Base-by-base conservation (phyloP, 2,797 vertebrate species). In the Pipistrellus kuhlii region DNA sequence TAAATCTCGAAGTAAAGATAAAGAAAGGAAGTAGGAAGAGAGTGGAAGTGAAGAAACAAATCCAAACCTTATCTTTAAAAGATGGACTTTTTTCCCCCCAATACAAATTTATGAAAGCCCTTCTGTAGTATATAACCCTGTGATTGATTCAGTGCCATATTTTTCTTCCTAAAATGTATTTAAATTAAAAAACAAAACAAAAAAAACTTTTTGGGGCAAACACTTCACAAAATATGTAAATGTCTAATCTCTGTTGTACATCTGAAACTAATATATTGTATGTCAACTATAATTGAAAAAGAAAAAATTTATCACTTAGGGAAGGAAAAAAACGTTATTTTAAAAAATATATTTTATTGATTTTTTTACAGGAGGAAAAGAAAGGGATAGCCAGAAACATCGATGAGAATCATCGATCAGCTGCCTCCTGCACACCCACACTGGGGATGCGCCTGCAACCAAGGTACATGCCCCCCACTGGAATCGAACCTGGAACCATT, bases 91-190 rank as follows among this genome's bases (percentile, higher is more conserved):
- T 27, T 35, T 35, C 6, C 57, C 38, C 30, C 48, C 69, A 51
- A 57, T 66, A 92, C 38, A 78, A 83, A 92, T 71, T 62, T 48
- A 73, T 87, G 68, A 17, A 55, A 78, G 51, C 30, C 41, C 44
- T 48, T 32, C 38, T 64, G 32, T 32, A 32, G 80, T 41, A 62
- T 48, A 48, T 68, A 77, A 85, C 3, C 48, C 27, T 35, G n/a
- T 53, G 66, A 91, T 80, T 53, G 66, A 91, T 80, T 89, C 71
- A 64, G 51, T 77, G 23, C 14, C 68, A 68, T 93, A 57, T 38
- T 92, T 95, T 88, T 27, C 12, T 76, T 82, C n/a, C 69, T 55
- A 53, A 95, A 93, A 68, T 75, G 8, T 81, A 76, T 51, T 32
- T 76, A 77, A 3, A 9, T 48, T 83, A 48, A 12, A 48, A 46